Evolutionary conservation across 2,797 vertebrate species (phyloP).

Genomic region (Iguana delicatissima): DNA sequence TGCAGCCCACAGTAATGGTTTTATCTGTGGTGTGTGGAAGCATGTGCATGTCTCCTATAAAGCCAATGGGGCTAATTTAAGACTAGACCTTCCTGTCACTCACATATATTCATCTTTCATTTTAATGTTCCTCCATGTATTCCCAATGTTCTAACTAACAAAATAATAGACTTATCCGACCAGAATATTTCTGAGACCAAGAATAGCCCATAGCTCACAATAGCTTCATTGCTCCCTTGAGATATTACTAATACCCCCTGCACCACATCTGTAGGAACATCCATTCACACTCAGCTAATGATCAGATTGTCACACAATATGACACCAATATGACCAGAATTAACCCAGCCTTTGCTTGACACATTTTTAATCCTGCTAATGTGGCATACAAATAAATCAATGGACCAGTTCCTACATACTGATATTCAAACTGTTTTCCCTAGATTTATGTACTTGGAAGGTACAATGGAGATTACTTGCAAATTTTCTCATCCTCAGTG

Average conservation of each 20-base stretch:
- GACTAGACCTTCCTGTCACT: conserved; percentile 7
- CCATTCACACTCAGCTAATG: not conserved
- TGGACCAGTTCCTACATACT: not conserved
- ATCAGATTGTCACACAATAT: not conserved
- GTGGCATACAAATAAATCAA: not conserved
- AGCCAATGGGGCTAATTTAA: not conserved
- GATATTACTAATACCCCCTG: not conserved
- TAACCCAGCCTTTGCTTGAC: not conserved
- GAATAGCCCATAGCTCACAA: not conserved
- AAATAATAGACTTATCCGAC: conserved; percentile 22
- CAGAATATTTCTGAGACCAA: not conserved
- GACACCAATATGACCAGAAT: not conserved
- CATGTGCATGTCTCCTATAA: not conserved
- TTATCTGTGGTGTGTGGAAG: not conserved
- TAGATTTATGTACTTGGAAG: not conserved
- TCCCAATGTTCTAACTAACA: conserved; percentile 5
- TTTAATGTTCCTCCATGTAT: conserved; percentile 28
- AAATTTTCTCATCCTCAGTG: not conserved
- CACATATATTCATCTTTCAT: not conserved
- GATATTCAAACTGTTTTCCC: not conserved
- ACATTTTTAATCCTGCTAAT: not conserved
- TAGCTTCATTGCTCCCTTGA: conserved; percentile 3
- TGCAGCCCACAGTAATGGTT: not conserved
- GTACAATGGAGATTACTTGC: not conserved
- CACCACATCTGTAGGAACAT: not conserved